Percentiles rank a stretch among this genome's conserved stretches.
Conservation (phyloP, 30 jellyfish, hydroid and myxozoan genomes). For the Cassiopea xamachana region DNA sequence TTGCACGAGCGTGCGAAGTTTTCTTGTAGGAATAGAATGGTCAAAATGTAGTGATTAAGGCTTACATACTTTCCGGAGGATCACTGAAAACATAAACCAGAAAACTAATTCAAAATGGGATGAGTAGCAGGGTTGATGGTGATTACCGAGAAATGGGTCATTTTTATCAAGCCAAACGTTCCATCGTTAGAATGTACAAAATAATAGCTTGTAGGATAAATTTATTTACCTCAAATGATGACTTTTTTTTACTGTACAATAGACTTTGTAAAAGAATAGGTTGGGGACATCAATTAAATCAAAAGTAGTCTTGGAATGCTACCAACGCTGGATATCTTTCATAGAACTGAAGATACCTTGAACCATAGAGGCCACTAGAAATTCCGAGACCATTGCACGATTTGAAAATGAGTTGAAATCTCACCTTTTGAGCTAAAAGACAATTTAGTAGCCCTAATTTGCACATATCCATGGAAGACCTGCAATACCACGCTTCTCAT, state of each 20-base stretch:
- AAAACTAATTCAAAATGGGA: not conserved
- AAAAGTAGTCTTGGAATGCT: not conserved
- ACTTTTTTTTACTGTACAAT: not conserved
- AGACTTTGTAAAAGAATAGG: not conserved
- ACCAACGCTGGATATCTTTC: too few relatives aligned
- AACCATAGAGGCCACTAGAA: too few relatives aligned
- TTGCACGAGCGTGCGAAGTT: not conserved
- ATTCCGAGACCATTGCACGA: too few relatives aligned
- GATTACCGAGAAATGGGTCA: not conserved
- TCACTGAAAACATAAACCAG: not conserved
- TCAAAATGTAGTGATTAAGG: not conserved
- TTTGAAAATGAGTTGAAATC: too few relatives aligned
- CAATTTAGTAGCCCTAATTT: too few relatives aligned
- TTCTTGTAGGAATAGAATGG: not conserved
- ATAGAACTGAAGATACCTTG: too few relatives aligned
- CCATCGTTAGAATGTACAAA: not conserved
- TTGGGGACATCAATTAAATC: not conserved
- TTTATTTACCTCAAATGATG: not conserved
- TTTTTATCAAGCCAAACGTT: conserved; percentile 18
- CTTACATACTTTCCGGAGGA: conserved; percentile 7
- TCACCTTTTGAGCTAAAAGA: too few relatives aligned
- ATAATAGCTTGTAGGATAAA: not conserved
- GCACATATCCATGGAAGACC: too few relatives aligned
- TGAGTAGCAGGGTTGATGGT: not conserved
- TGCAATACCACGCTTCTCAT: too few relatives aligned